These are phyloP conservation scores for Petrophora chlorosata DNA, from an alignment of 2,888 invertebrate genomes.

Conservation along the genomic window DNA sequence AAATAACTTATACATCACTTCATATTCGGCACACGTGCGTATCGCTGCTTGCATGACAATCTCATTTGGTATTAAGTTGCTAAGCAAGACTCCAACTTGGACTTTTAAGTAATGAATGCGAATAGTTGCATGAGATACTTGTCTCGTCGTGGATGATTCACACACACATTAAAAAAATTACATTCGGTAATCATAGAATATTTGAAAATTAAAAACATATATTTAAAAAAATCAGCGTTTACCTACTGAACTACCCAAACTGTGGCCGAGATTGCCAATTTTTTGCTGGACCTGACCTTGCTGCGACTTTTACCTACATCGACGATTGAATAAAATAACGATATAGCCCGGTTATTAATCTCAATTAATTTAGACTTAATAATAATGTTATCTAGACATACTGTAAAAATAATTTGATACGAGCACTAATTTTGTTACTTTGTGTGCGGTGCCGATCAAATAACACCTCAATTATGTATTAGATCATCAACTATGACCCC, in stretches of 20 bases:
- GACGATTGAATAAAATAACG: slow-evolving; percentile 49
- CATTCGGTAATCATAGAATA: no score
- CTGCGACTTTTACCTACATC: slow-evolving; percentile 57
- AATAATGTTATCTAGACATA: slow-evolving; percentile 31
- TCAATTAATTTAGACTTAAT: slow-evolving; percentile 51
- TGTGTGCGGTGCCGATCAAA: slow-evolving; percentile 30
- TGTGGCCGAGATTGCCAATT: slow-evolving; percentile 42
- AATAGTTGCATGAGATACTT: slow-evolving; percentile 1
- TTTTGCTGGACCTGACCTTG: slow-evolving; percentile 55
- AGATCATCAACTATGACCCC: no score
- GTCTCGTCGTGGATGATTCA: background rate
- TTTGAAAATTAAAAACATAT: no score
- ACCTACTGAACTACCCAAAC: slow-evolving; percentile 35
- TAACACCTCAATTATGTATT: slow-evolving; percentile 22
- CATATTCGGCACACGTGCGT: slow-evolving; percentile 32
- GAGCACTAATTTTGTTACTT: slow-evolving; percentile 24
- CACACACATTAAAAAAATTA: no score
- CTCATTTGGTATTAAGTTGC: slow-evolving; percentile 29
- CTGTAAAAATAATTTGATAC: slow-evolving; percentile 27
- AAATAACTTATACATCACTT: slow-evolving; percentile 32
- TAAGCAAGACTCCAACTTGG: slow-evolving; percentile 23
- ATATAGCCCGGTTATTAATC: slow-evolving; percentile 51
- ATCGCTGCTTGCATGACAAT: slow-evolving; percentile 29
- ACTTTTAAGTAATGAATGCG: slow-evolving; percentile 10
- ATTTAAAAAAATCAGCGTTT: no score